phyloP scores from a whole-genome alignment of 2,113 vertebrate genomes.

The Pomatostomus ruficeps region DNA sequence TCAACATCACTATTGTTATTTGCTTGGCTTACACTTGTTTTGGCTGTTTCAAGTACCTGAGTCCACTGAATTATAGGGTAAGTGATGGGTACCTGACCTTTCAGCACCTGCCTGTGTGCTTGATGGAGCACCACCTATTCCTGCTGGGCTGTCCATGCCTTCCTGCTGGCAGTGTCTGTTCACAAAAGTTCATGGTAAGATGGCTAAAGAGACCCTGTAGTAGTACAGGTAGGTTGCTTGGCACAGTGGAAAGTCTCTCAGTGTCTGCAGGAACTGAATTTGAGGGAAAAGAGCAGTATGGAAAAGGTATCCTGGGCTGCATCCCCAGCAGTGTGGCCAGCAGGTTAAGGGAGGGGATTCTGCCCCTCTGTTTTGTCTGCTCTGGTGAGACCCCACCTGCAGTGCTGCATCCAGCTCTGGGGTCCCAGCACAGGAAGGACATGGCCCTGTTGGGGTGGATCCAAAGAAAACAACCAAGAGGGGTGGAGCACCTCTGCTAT shows the following conservation, averaged over 20 bases:
- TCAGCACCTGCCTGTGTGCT: background rate
- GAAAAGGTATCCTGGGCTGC: background rate
- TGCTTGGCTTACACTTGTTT: conserved; percentile 85
- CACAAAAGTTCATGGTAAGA: background rate
- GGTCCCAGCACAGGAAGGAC: background rate
- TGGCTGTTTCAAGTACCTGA: conserved; percentile 87
- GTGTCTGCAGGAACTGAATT: background rate
- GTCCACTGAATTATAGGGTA: conserved; percentile 86
- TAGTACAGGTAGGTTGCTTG: background rate
- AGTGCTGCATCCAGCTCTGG: background rate
- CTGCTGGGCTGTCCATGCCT: background rate
- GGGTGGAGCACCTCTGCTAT: background rate
- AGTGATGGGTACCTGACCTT: background rate
- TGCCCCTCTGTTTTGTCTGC: background rate
- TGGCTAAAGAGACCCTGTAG: background rate
- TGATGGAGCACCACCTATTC: background rate
- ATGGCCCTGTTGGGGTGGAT: fast-evolving
- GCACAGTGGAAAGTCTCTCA: background rate
- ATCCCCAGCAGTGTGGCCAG: background rate
- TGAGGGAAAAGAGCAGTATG: background rate
- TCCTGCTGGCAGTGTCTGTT: background rate
- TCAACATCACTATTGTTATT: conserved; percentile 80
- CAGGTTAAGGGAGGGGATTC: background rate
- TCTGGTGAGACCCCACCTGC: background rate
- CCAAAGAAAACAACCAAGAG: background rate